Evolutionary conservation across 2,888 invertebrate genomes (phyloP).

Genomic region (Epinotia nisella): DNA sequence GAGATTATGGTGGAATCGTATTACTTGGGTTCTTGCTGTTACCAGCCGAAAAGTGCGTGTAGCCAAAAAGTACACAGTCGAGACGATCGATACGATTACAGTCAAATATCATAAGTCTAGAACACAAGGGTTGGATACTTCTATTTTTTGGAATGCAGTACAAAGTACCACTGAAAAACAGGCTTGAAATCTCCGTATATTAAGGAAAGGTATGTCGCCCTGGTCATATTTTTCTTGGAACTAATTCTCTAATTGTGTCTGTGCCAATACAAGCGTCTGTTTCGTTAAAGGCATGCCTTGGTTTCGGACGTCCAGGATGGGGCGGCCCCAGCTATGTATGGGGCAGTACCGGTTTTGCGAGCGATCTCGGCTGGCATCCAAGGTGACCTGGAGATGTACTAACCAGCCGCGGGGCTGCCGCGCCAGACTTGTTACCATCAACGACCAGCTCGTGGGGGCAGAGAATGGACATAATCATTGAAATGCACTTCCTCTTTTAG

Average conservation of each 20-base stretch:
- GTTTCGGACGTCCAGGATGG: slow-evolving; percentile 50
- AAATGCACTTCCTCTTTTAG: neutral
- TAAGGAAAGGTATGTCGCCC: slow-evolving; percentile 9
- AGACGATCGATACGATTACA: no score
- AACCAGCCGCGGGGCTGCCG: slow-evolving; percentile 52
- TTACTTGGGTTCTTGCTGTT: no score
- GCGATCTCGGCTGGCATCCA: slow-evolving; percentile 31
- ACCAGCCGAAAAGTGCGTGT: no score
- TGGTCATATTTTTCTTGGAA: no score
- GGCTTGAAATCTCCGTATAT: neutral
- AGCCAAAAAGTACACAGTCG: no score
- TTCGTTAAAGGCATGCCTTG: slow-evolving; percentile 18
- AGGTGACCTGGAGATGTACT: slow-evolving; percentile 54
- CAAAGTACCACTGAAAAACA: no score
- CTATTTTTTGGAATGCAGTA: no score
- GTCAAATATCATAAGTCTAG: no score
- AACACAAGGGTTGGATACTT: no score
- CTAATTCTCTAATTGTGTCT: neutral
- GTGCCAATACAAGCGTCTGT: neutral
- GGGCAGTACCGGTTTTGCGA: slow-evolving; percentile 52
- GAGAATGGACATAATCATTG: slow-evolving; percentile 53
- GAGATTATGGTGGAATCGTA: no score
- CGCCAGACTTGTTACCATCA: slow-evolving; percentile 53
- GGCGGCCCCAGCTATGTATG: slow-evolving; percentile 51
- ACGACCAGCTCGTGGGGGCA: slow-evolving; percentile 47